Percentiles rank a stretch among this genome's conserved stretches.
These are phyloP conservation scores for Athrips mouffetella DNA, from an alignment of 2,888 invertebrate species.

Conservation along the genomic window DNA sequence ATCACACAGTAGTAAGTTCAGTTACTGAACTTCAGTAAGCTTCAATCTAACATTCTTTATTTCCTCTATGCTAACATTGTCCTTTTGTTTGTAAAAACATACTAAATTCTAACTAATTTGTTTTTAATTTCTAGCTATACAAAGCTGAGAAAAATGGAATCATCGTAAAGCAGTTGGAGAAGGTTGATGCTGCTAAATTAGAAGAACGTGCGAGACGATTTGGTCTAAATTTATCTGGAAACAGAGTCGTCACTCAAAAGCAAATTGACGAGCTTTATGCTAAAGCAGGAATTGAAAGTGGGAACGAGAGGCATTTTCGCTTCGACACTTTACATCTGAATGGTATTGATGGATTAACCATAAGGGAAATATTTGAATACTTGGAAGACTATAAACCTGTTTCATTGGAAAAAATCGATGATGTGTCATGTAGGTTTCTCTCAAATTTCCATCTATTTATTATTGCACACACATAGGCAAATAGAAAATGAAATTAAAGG, in stretches of 20 bases:
- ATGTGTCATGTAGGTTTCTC: constrained; percentile 82
- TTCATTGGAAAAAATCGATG: constrained; percentile 89
- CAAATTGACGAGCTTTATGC: constrained; percentile 70
- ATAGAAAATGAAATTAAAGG: no score
- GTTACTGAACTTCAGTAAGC: no score
- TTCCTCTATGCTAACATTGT: neutral
- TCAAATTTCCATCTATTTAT: neutral
- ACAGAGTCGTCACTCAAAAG: constrained; percentile 59
- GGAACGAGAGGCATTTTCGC: constrained; percentile 80
- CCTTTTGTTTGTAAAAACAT: neutral
- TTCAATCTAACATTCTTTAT: no score
- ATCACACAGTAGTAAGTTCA: constrained; percentile 49
- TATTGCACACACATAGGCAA: neutral
- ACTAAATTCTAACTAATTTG: neutral
- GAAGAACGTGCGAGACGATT: constrained; percentile 69
- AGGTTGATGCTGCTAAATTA: constrained; percentile 62
- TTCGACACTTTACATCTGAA: constrained; percentile 86
- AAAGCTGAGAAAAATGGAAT: constrained; percentile 56
- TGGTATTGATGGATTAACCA: constrained; percentile 86
- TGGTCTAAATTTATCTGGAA: constrained; percentile 65
- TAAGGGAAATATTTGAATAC: constrained; percentile 88
- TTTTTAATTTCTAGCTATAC: constrained; percentile 42
- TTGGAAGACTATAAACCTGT: constrained; percentile 87
- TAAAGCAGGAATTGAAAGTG: constrained; percentile 67
- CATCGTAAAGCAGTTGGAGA: constrained; percentile 54